Evolutionary conservation across 2,113 vertebrate species (phyloP), one percentile per base, ranked within the genome.

Genomic region (Noturus placidus): DNA sequence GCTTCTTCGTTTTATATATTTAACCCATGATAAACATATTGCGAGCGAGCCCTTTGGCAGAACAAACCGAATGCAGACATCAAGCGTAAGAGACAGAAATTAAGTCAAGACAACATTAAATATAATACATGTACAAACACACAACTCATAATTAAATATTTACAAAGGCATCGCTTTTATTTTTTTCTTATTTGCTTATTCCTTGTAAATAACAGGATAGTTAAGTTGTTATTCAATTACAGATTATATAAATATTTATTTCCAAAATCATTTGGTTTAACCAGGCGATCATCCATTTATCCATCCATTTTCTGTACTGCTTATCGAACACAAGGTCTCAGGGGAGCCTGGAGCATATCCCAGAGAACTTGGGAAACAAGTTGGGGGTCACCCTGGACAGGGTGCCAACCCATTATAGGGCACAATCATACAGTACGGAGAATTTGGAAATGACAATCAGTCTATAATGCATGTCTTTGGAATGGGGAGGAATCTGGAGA

Each of bases 11-110:
- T 54, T 54, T 46, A 76, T 27, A 6, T 76, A 46, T 76, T 54
- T 78, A 17, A 54, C 30, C 52, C 6, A 6, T 54, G 76, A 52
- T n/a, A 17, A 78, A 30, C 27, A 72, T 72, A 72, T 38, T 72
- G 33, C 38, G 33, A 33, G 30, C 27, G 72, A 76, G 22, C 22
- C 11, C 72, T 46, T 50, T 50, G 38, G 42, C 25, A 76, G 72
- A 76, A 50, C 72, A 76, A 76, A 78, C 76, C 30, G 76, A 52
- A 52, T n/a, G 76, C 46, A 78, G 27, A 30, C 38, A 50, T 76
- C 42, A 76, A 76, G 72, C 72, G 9, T 20, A 72, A 20, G 33
- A 38, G 69, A 72, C 69, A 72, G 69, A 72, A 38, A 72, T 67
- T 13, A 33, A 72, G 20, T 76, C 25, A 74, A 74, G 2, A 50